These are phyloP conservation scores for Phortica magna DNA, from an alignment of 2,888 invertebrate genomes.

Conservation along the genomic window DNA sequence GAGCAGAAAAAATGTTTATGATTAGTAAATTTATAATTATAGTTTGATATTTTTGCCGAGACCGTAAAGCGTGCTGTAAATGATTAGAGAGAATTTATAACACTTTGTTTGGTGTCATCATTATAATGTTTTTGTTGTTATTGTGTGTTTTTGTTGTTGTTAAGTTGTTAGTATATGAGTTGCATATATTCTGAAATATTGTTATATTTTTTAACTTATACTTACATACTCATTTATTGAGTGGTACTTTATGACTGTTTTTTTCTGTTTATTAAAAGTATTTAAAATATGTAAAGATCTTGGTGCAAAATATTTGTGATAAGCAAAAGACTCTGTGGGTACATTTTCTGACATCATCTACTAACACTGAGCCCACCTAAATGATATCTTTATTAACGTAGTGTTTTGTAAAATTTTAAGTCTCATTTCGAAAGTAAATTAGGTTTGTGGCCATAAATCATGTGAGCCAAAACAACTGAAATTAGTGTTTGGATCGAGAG, in stretches of 20 bases:
- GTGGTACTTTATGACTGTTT: constrained; percentile 10
- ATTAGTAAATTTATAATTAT: constrained; percentile 40
- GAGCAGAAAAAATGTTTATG: constrained; percentile 29
- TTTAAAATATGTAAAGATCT: neutral
- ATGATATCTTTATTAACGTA: no score
- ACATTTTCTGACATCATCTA: no score
- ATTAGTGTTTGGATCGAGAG: no score
- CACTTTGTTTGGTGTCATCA: constrained; percentile 20
- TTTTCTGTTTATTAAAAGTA: neutral
- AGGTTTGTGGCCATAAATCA: no score
- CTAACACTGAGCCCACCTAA: no score
- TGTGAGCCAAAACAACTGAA: no score
- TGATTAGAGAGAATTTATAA: constrained; percentile 43
- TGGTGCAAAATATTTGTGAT: neutral
- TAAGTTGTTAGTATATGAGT: constrained; percentile 25
- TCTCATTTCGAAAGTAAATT: no score
- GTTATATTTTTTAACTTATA: constrained; percentile 13
- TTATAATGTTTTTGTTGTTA: constrained; percentile 27
- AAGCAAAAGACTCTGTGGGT: neutral
- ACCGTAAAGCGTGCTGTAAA: constrained; percentile 72
- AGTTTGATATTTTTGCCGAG: constrained; percentile 46
- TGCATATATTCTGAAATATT: constrained; percentile 17
- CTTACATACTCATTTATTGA: constrained; percentile 26
- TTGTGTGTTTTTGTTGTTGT: constrained; percentile 21
- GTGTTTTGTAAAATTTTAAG: no score